Evolutionary conservation across 2,113 vertebrate genomes (phyloP).

Genomic region (Boleophthalmus pectinirostris): DNA sequence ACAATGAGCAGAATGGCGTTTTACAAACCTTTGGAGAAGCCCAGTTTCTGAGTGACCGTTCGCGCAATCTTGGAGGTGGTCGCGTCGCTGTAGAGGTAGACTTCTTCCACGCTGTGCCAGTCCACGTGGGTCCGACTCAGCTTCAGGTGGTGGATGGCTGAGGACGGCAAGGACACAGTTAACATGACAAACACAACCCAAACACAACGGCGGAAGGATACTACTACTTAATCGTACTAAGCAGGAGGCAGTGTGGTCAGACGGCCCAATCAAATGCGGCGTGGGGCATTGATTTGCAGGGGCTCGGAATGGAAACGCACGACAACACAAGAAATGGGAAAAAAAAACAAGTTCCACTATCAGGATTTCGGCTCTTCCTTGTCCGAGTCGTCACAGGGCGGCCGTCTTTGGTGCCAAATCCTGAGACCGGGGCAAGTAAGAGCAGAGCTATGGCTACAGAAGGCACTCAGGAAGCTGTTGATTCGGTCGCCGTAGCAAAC

Average conservation of each 20-base stretch:
- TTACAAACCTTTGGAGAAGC: slow-evolving; percentile 97
- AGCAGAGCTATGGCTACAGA: slow-evolving; percentile 51
- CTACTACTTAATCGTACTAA: neutral
- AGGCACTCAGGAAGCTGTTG: slow-evolving; percentile 13
- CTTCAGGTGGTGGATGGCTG: slow-evolving; percentile 92
- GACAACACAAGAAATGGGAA: slow-evolving; percentile 14
- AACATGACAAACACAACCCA: slow-evolving; percentile 14
- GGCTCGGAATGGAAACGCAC: slow-evolving; percentile 44
- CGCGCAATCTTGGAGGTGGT: slow-evolving; percentile 98
- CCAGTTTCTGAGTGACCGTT: slow-evolving; percentile 94
- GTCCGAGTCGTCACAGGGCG: slow-evolving; percentile 5
- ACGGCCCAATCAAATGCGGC: slow-evolving; percentile 59
- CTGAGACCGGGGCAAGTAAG: slow-evolving; percentile 45
- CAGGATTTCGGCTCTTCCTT: slow-evolving; percentile 65
- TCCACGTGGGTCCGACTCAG: slow-evolving; percentile 94
- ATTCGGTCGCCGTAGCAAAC: slow-evolving; percentile 31
- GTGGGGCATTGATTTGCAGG: slow-evolving; percentile 66
- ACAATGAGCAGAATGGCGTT: neutral
- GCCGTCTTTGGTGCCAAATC: neutral
- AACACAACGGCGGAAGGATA: neutral
- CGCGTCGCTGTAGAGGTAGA: slow-evolving; percentile 98
- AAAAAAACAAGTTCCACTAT: slow-evolving; percentile 10
- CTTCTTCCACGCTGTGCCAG: slow-evolving; percentile 95
- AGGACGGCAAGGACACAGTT: slow-evolving; percentile 26
- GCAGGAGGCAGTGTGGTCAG: slow-evolving; percentile 5